Percentiles rank a stretch among this genome's conserved stretches.
Conservation (phyloP, 2,113 vertebrate species). For the Lepus americanus region DNA sequence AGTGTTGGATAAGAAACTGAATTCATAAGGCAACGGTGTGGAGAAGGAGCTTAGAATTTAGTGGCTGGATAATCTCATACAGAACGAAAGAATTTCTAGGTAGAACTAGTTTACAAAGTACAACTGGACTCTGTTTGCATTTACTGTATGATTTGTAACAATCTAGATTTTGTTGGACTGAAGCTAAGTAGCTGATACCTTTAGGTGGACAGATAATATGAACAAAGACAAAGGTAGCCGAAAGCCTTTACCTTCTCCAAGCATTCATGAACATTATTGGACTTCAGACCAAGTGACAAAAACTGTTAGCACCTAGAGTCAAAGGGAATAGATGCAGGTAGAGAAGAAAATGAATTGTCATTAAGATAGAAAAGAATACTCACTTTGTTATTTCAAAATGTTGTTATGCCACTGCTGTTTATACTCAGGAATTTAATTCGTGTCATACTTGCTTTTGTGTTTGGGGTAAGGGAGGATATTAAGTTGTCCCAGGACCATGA, state of each 20-base stretch:
- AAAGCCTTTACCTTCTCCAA: background rate
- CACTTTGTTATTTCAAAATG: background rate
- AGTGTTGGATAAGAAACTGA: background rate
- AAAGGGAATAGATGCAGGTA: background rate
- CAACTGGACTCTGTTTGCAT: background rate
- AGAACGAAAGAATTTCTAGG: background rate
- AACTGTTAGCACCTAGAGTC: background rate
- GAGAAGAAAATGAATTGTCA: background rate
- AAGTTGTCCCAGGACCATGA: background rate
- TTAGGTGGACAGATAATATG: background rate
- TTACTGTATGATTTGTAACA: constrained; percentile 21
- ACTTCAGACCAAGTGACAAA: background rate
- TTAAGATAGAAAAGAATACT: background rate
- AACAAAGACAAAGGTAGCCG: constrained; percentile 10
- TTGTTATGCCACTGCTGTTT: background rate
- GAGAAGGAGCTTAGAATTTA: background rate
- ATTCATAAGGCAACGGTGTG: background rate
- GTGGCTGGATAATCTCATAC: background rate
- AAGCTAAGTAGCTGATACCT: background rate
- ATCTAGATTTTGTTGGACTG: background rate
- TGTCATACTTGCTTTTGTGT: background rate
- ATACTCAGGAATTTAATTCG: background rate
- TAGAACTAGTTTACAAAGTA: background rate
- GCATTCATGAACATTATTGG: rapidly evolving
- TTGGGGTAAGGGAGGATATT: background rate